Base-by-base conservation (phyloP, 2,113 vertebrate genomes). In the Mus pahari region DNA sequence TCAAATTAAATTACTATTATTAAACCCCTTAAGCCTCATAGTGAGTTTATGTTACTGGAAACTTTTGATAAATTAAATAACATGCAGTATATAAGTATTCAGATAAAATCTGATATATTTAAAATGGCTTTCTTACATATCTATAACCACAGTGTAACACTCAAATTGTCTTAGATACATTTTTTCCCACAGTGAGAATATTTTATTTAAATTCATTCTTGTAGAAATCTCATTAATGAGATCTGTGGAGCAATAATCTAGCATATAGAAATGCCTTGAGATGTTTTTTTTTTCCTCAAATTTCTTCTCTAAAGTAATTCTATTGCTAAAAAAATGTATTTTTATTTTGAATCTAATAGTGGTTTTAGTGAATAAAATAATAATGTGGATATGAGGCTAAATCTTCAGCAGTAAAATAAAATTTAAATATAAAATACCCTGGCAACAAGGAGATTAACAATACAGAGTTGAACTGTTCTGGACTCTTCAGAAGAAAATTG, bases 31-130 rank as follows among this genome's bases (percentile, higher is more conserved):
- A 94, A 97, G 95, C 70, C 60, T 97, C 86, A 95, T 89, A 93
- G 42, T 95, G 33, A 94, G 45, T 90, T 97, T 96, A 94, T 93
- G 82, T 92, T 90, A 87, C 92, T 79, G 74, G 94, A 97, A 98
- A 97, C 39, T 96, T 97, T 95, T 95, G 86, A 92, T 95, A 97
- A 96, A 97, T 96, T 95, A 96, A 97, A 96, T 96, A 95, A 95
- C 96, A 91, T 93, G n/a, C 58, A 97, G 36, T 94, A 75, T 83
- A 58, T 77, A 92, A 89, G 73, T 64, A 88, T 71, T 79, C 31
- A 88, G 66, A 92, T 42, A 48, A 60, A 95, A 62, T 93, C 84
- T 96, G 95, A 97, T 95, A 87, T 94, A 96, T 95, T 95, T 97
- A 81, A 97, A 96, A 87, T 87, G 74, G 91, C 83, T 96, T 97